Conservation (phyloP, 2,888 invertebrate species). For the Acanthosepion pharaonis region DNA sequence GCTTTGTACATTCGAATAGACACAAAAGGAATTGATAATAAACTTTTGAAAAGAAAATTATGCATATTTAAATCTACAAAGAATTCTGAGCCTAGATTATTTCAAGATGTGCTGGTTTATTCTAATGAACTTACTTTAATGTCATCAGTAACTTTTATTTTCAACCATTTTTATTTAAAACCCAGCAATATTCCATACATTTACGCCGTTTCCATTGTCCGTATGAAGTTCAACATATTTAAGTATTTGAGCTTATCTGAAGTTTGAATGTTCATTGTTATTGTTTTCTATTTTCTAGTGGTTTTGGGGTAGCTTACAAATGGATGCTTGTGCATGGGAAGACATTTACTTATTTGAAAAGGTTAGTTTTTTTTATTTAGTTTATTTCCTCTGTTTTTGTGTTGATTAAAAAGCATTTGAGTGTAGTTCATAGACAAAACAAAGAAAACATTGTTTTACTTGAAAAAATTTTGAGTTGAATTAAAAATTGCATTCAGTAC, state of each 20-base stretch:
- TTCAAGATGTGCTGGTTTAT: not conserved
- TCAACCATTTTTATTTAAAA: too few relatives aligned
- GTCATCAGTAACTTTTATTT: too few relatives aligned
- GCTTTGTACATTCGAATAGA: too few relatives aligned
- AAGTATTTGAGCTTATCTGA: not conserved
- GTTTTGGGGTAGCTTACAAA: constrained; percentile 99
- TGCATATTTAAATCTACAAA: not conserved
- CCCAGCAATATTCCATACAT: too few relatives aligned
- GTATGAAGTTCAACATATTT: not conserved
- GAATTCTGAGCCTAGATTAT: not conserved
- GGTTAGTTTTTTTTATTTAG: constrained; percentile 55
- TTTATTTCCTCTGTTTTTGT: not conserved
- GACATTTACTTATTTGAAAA: constrained; percentile 85
- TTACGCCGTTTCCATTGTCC: not conserved
- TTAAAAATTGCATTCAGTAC: too few relatives aligned
- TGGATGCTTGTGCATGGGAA: constrained; percentile 93
- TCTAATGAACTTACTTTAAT: too few relatives aligned
- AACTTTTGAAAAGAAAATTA: too few relatives aligned
- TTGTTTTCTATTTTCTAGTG: constrained; percentile 79
- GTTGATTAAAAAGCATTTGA: too few relatives aligned
- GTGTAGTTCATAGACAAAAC: too few relatives aligned
- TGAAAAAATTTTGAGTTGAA: too few relatives aligned
- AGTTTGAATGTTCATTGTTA: not conserved
- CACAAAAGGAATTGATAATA: too few relatives aligned
- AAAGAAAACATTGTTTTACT: too few relatives aligned